Base-by-base conservation (phyloP, 2,113 vertebrate genomes). In the Phaetusa simplex region DNA sequence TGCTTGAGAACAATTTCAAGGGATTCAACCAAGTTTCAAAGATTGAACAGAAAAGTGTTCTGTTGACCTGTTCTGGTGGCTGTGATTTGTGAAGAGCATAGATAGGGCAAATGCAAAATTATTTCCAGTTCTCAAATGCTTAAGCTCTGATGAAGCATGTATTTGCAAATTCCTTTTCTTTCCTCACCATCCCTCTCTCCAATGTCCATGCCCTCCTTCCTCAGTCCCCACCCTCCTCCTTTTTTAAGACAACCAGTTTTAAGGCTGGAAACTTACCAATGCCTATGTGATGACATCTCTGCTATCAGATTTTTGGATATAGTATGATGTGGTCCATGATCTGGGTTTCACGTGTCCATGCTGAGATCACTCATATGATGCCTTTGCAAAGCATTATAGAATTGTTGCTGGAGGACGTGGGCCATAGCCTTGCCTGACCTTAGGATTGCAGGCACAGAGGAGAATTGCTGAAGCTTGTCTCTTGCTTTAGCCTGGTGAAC, bases 271-370 rank as follows among this genome's bases (percentile, higher is more conserved):
- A 88, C 84, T 94, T 76, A 82, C 86, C 89, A 52, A 0, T n/a
- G 45, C 45, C 29, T 66, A 20, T 4, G 1, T 58, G 73, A 50
- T 61, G 84, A 62, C 26, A 52, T 58, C 59, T 53, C 49, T 78
- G 59, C 55, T 86, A 0, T 53, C 36, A 10, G 1, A 8, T 6
- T 30, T 55, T 29, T 79, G 70, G 27, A 4, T 43, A 27, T 66
- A 78, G 52, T 59, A 20, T 0, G 0, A 7, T 10, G 5, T 30
- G 40, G 49, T 53, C 80, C 30, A 0, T 42, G 34, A 6, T 56
- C 17, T 14, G 50, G 5, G 11, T 56, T 34, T 82, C 36, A 9
- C 0, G 0, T 12, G 45, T 81, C 64, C 59, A 19, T 1, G 6
- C 0, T 4, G 67, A 58, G 52, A 29, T 56, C 58, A 14, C 30